These are phyloP conservation scores for Eptesicus fuscus DNA, from an alignment of 2,113 vertebrate species.

Conservation along the genomic window DNA sequence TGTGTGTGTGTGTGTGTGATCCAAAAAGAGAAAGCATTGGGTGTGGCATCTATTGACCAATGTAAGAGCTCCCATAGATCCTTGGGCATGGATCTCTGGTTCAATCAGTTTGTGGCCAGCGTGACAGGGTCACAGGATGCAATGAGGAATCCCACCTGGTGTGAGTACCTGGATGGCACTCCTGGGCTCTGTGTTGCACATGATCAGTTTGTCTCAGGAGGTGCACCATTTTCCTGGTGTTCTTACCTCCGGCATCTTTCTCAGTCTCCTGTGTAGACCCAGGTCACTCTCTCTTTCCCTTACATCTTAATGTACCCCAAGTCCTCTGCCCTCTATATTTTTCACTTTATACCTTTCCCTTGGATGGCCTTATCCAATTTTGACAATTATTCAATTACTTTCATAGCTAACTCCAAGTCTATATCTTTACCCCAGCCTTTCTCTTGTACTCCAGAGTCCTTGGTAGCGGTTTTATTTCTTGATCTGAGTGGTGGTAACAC, in stretches of 20 bases:
- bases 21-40: neutral
- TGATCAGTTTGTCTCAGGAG: neutral
- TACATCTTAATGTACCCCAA: neutral
- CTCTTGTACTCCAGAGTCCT: neutral
- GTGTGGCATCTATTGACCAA: neutral
- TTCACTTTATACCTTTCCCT: neutral
- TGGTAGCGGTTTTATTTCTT: neutral
- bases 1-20: neutral
- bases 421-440: neutral
- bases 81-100: neutral
- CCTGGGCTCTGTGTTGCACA: neutral
- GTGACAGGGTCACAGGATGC: neutral
- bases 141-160: neutral
- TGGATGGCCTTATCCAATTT: neutral
- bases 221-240: accelerated
- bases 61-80: neutral
- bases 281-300: neutral
- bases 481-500: neutral
- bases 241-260: neutral
- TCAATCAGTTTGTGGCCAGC: neutral
- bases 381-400: neutral
- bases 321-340: neutral
- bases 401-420: neutral
- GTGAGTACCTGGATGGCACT: neutral
- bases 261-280: neutral